phyloP scores from a whole-genome alignment of 2,888 invertebrate genomes.

The Carcina quercana region DNA sequence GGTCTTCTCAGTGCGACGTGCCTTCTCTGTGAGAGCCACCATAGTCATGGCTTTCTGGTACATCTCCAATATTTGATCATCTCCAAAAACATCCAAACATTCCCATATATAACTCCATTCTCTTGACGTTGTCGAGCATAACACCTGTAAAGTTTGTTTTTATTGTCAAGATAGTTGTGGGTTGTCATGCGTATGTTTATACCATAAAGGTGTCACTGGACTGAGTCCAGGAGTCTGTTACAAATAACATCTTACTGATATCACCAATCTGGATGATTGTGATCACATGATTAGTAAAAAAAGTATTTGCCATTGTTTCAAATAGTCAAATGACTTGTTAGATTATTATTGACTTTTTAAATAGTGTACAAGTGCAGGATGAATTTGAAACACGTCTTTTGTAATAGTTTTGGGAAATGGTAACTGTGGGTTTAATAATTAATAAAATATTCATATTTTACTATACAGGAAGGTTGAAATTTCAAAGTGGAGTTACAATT shows the following conservation, averaged over 20 bases:
- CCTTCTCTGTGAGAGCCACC: slow-evolving; percentile 31
- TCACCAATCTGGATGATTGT: not conserved
- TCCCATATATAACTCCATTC: slow-evolving; percentile 58
- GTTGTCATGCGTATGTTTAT: not conserved
- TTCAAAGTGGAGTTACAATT: no score
- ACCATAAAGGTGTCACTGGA: not conserved
- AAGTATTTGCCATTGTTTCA: not conserved
- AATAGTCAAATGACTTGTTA: not conserved
- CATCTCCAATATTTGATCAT: slow-evolving; percentile 27
- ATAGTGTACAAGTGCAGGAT: no score
- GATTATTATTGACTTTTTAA: no score
- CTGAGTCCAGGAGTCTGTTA: not conserved
- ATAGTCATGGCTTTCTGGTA: slow-evolving; percentile 35
- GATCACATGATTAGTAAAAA: not conserved
- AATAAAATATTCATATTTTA: no score
- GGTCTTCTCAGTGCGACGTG: slow-evolving; percentile 31
- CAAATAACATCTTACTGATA: not conserved
- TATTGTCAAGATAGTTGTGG: not conserved
- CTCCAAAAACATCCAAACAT: slow-evolving; percentile 29
- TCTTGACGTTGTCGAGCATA: slow-evolving; percentile 37
- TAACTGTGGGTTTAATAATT: no score
- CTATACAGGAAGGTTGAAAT: no score
- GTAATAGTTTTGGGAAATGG: no score
- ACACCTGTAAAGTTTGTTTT: slow-evolving; percentile 30
- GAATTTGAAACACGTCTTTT: no score